phyloP scores from a whole-genome alignment of 37 sponge, comb jelly and placozoan genomes.

The Tethya wilhelma region DNA sequence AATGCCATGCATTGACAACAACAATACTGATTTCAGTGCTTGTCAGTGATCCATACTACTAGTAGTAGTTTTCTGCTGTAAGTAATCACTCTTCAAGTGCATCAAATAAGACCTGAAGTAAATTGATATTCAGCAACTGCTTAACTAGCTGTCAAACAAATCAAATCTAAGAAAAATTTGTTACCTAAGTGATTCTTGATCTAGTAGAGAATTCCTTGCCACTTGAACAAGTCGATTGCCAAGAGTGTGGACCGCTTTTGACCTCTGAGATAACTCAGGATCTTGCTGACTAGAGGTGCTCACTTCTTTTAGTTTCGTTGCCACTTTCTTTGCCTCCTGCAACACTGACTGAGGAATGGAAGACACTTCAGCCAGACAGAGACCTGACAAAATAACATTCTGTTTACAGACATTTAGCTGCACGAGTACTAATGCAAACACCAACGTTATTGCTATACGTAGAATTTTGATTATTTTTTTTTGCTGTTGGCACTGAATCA shows the following conservation, averaged over 20 bases:
- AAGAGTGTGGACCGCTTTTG: conserved; percentile 40
- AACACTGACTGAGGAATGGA: conserved; percentile 67
- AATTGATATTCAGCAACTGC: not conserved
- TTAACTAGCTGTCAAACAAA: not conserved
- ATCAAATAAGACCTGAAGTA: conserved; percentile 21
- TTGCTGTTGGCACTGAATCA: no score
- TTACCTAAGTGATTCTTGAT: conserved; percentile 45
- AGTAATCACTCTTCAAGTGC: conserved; percentile 22
- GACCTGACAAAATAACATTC: conserved; percentile 35
- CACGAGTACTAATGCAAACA: no score
- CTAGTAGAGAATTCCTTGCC: conserved; percentile 84
- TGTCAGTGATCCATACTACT: no score
- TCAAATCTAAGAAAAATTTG: conserved; percentile 16
- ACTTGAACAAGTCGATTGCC: conserved; percentile 78
- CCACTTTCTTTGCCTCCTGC: conserved; percentile 59
- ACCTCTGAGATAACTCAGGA: conserved; percentile 1
- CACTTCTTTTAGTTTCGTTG: conserved; percentile 16
- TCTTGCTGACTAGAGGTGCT: conserved; percentile 35
- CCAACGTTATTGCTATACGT: no score
- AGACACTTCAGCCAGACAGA: conserved; percentile 75
- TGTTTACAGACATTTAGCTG: no score
- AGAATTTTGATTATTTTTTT: no score
- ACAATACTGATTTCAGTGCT: no score
- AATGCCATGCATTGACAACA: no score
- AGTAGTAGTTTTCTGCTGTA: no score